Base-by-base conservation (phyloP, 2,888 invertebrate genomes). In the Ormyrus rosae region DNA sequence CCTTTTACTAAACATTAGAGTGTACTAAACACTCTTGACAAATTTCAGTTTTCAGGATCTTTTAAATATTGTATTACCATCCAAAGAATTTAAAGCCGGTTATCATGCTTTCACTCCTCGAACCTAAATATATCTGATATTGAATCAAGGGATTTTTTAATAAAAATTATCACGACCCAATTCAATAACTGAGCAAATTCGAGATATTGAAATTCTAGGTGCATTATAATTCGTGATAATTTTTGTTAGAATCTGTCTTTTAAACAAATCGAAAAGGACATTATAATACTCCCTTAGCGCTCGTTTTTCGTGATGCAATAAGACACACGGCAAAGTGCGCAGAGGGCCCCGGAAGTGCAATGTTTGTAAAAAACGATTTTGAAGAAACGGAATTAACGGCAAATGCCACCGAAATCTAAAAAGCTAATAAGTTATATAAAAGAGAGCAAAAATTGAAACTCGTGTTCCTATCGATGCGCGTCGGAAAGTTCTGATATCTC, bases 401-500 rank as follows among this genome's bases (percentile, higher is more conserved):
- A 51, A 71, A 78, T 72, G 65, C 72, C 67, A 48, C 67, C 74
- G 6, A 5, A 69, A 78, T 45, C n/a, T 48, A 50, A 64, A 60
- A 68, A 61, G 55, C n/a, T 58, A 64, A 70, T 65, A 34, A 34
- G 50, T 64, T 63, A 73, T 63, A 73, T 13, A 64, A 50, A 65
- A 55, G 70, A 70, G 60, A 71, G 71, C 60, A 80, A 45, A 34
- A 80, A 34, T 55, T 71, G 65, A 65, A 64, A 69, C 73, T 81
- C 81, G 69, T 81, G 81, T 81, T 81, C 77, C 81, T 73, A 81
- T 81, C 81, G 81, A 81, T 81, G 81, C 77, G 60, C 53, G 69
- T 64, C 64, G 73, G 77, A 69, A 81, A 81, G 77, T 81, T 73
- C 77, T 77, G 51, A 81, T 77, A 77, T 77, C 65, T 69, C 64